These are phyloP conservation scores for Apomyelois bistriatella DNA, from an alignment of 2,888 invertebrate species.

Conservation along the genomic window DNA sequence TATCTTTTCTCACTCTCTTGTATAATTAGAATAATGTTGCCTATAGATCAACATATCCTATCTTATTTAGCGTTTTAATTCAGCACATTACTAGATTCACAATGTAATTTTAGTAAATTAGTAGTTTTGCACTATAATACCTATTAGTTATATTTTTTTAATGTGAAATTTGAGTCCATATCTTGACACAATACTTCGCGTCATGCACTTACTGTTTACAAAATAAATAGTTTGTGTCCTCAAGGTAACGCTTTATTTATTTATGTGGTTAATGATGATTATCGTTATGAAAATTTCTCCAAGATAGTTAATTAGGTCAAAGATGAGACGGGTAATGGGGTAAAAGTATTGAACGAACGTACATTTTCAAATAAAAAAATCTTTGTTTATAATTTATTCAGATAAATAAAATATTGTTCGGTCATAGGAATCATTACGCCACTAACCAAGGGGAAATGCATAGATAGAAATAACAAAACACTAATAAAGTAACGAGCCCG, in stretches of 20 bases:
- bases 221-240: not conserved
- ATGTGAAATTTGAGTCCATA: not conserved
- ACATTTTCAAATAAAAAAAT: too few relatives aligned
- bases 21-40: not conserved
- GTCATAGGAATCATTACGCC: not conserved
- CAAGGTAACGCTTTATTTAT: slow-evolving; percentile 6
- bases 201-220: slow-evolving; percentile 4
- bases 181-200: slow-evolving; percentile 7
- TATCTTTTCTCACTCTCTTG: not conserved
- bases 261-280: not conserved
- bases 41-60: not conserved
- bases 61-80: not conserved
- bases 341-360: not conserved
- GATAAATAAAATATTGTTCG: not conserved
- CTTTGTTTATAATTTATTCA: not conserved
- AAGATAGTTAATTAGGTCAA: slow-evolving; percentile 16
- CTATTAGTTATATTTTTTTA: not conserved
- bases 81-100: slow-evolving; percentile 9
- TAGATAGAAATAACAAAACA: slow-evolving; percentile 14
- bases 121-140: not conserved
- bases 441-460: slow-evolving; percentile 4
- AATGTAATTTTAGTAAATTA: not conserved
- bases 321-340: slow-evolving; percentile 18
- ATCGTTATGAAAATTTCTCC: slow-evolving; percentile 20
- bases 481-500: slow-evolving; percentile 20